Conservation (phyloP, 2,888 invertebrate genomes). For the Cyclophora punctaria region DNA sequence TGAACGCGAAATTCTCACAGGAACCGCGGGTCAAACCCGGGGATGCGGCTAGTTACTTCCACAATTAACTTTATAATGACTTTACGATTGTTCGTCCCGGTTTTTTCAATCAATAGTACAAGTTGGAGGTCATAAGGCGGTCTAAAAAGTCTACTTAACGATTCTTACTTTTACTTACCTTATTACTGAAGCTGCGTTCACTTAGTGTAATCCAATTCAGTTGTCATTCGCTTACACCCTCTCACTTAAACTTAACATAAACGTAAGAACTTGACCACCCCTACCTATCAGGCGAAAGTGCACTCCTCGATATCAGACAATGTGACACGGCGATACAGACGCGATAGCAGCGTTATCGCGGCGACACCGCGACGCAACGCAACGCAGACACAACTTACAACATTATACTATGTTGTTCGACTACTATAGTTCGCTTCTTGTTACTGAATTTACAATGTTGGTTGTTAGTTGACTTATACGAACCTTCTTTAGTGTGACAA, state of each 20-base stretch:
- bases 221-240: no score
- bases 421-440: neutral
- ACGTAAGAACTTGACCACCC: slow-evolving; percentile 25
- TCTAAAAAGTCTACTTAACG: neutral
- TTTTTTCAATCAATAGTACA: neutral
- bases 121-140: neutral
- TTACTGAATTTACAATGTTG: neutral
- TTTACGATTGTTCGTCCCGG: no score
- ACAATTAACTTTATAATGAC: no score
- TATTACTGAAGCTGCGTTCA: no score
- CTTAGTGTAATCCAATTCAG: no score
- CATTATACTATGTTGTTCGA: no score
- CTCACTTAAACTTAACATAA: neutral
- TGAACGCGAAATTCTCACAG: neutral
- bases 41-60: no score
- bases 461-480: no score
- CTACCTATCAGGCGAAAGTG: slow-evolving; percentile 53
- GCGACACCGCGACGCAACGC: slow-evolving; percentile 14
- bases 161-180: no score
- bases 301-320: slow-evolving; percentile 57
- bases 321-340: slow-evolving; percentile 56
- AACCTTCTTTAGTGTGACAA: no score
- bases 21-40: no score
- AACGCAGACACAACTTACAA: neutral
- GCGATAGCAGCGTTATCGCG: slow-evolving; percentile 35